These are phyloP conservation scores for Galbula dea DNA, from an alignment of 2,113 vertebrate genomes.

Conservation along the genomic window DNA sequence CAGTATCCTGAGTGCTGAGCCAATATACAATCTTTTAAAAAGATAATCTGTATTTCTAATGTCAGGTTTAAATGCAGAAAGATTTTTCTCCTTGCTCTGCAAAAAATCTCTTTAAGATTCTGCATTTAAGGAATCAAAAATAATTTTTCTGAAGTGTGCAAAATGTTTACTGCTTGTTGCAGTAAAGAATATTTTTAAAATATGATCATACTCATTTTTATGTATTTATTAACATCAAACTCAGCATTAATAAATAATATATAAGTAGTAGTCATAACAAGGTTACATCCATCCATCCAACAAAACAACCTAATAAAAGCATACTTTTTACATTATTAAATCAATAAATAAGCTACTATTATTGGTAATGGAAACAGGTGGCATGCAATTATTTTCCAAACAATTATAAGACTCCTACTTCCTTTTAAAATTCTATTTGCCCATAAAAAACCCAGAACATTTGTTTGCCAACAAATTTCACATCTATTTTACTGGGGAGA, in stretches of 20 bases:
- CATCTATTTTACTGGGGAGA: neutral
- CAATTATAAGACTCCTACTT: neutral
- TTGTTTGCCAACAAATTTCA: constrained; percentile 1
- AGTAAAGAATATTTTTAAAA: no score
- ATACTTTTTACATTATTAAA: neutral
- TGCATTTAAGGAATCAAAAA: neutral
- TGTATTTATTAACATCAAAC: neutral
- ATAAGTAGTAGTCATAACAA: neutral
- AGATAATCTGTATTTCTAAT: neutral
- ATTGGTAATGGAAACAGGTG: constrained; percentile 8
- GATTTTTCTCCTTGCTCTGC: neutral
- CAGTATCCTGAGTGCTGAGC: neutral
- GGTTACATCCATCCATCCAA: neutral
- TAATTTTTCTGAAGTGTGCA: neutral
- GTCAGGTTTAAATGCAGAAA: neutral
- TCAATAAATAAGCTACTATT: constrained; percentile 7
- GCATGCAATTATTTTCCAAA: neutral
- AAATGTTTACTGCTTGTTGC: neutral
- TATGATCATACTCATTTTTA: neutral
- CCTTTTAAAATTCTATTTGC: neutral
- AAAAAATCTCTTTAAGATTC: neutral
- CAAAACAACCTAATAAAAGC: neutral
- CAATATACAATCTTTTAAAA: neutral
- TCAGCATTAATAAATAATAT: neutral
- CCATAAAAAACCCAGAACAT: neutral